phyloP scores from a whole-genome alignment of 1,140 invertebrate species.

The Rhagoletis zephyria region DNA sequence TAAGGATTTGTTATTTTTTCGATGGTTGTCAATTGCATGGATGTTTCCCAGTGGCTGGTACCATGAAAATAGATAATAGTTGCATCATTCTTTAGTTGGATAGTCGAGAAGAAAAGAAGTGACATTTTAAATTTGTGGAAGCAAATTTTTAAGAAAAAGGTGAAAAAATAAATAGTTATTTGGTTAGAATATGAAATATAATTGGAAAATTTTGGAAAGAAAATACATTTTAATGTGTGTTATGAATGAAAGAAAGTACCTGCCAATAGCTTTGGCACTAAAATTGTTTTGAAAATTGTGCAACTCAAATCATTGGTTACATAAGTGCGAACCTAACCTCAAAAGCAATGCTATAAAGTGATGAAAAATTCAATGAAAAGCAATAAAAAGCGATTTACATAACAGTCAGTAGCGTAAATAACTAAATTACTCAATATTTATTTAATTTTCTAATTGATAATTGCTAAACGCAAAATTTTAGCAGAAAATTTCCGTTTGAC shows the following conservation, averaged over 20 bases:
- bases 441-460: neutral
- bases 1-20: slow-evolving; percentile 24
- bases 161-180: neutral
- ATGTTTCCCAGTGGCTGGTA: slow-evolving; percentile 1
- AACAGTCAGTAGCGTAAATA: too few species aligned
- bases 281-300: too few species aligned
- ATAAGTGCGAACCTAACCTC: neutral
- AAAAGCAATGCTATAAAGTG: neutral
- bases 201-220: neutral
- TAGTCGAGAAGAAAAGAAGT: neutral
- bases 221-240: neutral
- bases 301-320: neutral
- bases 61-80: slow-evolving; percentile 28
- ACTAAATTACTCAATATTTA: neutral
- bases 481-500: too few species aligned
- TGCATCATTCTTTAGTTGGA: slow-evolving; percentile 36
- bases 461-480: too few species aligned
- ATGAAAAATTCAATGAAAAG: too few species aligned
- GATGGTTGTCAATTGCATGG: slow-evolving; percentile 32
- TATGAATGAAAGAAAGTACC: neutral
- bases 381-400: too few species aligned
- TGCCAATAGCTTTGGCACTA: neutral
- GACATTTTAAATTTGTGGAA: slow-evolving; percentile 5
- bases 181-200: too few species aligned
- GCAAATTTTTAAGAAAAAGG: neutral